Percentiles rank a stretch among this genome's conserved stretches.
Evolutionary conservation across 2,888 invertebrate species (phyloP).

Genomic region (Dasypogon diadema): DNA sequence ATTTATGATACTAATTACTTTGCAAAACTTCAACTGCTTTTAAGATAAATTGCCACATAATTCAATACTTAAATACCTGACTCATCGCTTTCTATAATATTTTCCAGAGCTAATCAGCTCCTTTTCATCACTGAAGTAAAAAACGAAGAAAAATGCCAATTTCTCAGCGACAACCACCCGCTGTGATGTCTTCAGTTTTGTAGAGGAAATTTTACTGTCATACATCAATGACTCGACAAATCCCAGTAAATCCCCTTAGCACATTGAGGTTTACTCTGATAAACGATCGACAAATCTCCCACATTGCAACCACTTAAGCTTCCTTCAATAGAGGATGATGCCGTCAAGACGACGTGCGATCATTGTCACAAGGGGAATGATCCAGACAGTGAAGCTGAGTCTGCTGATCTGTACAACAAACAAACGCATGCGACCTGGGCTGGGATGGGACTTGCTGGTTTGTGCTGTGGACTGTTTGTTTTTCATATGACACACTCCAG

Average conservation of each 20-base stretch:
- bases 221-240: conserved; percentile 42
- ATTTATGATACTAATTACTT: no score
- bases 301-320: conserved; percentile 44
- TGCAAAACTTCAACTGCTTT: no score
- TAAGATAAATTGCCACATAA: no score
- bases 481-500: conserved; percentile 47
- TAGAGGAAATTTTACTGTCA: conserved; percentile 20
- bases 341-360: conserved; percentile 48
- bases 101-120: conserved; percentile 3
- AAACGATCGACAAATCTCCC: conserved; percentile 50
- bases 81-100: no score
- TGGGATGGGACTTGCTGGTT: no score
- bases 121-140: not conserved
- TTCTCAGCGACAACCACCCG: conserved; percentile 44
- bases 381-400: conserved; percentile 11
- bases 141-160: conserved; percentile 1
- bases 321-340: conserved; percentile 45
- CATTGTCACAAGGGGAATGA: conserved; percentile 35
- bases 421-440: conserved; percentile 7
- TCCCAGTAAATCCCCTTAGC: conserved; percentile 46
- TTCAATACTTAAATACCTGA: no score
- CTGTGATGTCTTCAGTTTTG: conserved; percentile 27
- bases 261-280: conserved; percentile 35
- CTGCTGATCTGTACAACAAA: not conserved
- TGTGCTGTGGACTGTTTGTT: conserved; percentile 34